Conservation (phyloP, 2,888 invertebrate genomes). For the Volucella bombylans region DNA sequence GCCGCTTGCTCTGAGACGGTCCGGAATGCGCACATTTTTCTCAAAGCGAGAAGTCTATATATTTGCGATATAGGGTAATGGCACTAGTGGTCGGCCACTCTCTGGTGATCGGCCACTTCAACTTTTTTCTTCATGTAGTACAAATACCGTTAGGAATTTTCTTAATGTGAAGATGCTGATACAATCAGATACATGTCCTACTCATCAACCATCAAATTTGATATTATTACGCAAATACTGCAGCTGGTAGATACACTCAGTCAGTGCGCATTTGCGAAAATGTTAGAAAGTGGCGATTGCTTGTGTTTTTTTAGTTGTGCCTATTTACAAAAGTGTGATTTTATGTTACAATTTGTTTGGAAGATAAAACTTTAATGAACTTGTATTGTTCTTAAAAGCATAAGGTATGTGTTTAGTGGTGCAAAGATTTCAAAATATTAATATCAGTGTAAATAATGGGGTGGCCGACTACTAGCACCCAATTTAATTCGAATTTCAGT, state of each 20-base stretch:
- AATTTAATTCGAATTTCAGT: no score
- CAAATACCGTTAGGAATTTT: constrained; percentile 29
- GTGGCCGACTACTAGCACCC: no score
- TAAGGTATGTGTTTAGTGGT: background rate
- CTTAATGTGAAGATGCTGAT: constrained; percentile 32
- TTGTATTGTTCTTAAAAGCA: no score
- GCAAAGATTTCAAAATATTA: no score
- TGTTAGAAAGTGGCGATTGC: no score
- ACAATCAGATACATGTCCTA: constrained; percentile 11
- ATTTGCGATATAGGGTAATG: background rate
- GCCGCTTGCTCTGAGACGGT: no score
- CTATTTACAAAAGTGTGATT: no score
- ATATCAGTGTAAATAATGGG: no score
- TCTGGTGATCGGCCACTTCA: constrained; percentile 27
- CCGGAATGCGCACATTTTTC: no score
- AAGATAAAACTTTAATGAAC: background rate
- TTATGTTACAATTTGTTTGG: background rate
- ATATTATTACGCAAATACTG: constrained; percentile 23
- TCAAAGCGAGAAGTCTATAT: no score
- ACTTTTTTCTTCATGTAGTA: constrained; percentile 27
- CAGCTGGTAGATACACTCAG: constrained; percentile 21
- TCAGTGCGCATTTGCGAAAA: constrained; percentile 16
- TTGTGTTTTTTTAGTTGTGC: no score
- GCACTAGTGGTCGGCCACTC: constrained; percentile 26
- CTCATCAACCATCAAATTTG: background rate